These are phyloP conservation scores for Epistrophe grossulariae DNA, from an alignment of 2,888 invertebrate genomes.

Conservation along the genomic window DNA sequence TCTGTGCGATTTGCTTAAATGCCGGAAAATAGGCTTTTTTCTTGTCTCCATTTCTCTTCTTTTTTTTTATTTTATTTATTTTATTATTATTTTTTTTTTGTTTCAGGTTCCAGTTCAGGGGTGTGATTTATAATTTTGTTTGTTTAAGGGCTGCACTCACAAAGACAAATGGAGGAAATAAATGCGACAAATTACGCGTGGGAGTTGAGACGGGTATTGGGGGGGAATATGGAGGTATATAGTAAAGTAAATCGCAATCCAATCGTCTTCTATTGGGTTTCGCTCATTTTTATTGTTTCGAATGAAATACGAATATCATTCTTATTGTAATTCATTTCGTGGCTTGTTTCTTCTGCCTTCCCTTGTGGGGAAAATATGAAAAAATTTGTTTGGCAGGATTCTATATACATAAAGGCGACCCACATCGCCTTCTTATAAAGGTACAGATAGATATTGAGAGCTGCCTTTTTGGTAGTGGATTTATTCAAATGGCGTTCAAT, in stretches of 20 bases:
- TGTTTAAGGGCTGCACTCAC: slow-evolving; percentile 16
- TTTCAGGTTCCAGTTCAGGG: slow-evolving; percentile 7
- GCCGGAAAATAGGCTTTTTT: slow-evolving; percentile 58
- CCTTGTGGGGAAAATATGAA: slow-evolving; percentile 41
- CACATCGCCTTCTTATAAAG: background rate
- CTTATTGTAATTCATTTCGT: slow-evolving; percentile 58
- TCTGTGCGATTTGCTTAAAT: slow-evolving; percentile 60
- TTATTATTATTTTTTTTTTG: background rate
- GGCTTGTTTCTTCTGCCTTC: background rate
- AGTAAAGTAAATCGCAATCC: slow-evolving; percentile 44
- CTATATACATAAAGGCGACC: background rate
- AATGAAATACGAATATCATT: slow-evolving; percentile 25
- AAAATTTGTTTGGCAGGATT: slow-evolving; percentile 41
- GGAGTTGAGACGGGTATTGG: background rate
- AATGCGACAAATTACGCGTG: slow-evolving; percentile 62
- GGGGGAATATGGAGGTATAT: too few species aligned
- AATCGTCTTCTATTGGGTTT: slow-evolving; percentile 63
- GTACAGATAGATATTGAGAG: background rate
- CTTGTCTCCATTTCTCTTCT: background rate
- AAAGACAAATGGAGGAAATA: slow-evolving; percentile 60
- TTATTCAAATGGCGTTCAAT: slow-evolving; percentile 56
- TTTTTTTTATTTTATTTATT: slow-evolving; percentile 1
- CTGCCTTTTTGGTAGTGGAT: slow-evolving; percentile 21
- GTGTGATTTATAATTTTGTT: slow-evolving; percentile 19
- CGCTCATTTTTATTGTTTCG: slow-evolving; percentile 32